These are phyloP conservation scores for Gymnocheta viridis DNA, from an alignment of 2,888 invertebrate species.

Conservation along the genomic window DNA sequence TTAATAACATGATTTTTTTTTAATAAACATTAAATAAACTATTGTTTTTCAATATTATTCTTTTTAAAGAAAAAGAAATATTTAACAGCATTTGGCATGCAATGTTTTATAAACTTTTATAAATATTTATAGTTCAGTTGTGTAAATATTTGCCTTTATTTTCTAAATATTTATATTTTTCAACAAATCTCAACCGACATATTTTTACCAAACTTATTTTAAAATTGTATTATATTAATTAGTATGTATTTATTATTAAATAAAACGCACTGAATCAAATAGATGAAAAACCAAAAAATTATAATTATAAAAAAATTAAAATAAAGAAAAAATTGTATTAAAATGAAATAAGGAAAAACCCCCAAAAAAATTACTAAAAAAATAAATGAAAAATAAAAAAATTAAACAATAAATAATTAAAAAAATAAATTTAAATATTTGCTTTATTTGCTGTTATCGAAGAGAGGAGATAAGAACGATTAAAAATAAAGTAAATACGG, in stretches of 20 bases:
- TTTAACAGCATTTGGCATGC: constrained; percentile 1
- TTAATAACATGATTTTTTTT: constrained; percentile 16
- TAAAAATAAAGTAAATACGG: not conserved
- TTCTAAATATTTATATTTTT: not conserved
- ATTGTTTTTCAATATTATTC: constrained; percentile 67
- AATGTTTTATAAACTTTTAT: not conserved
- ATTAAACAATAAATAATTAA: constrained; percentile 44
- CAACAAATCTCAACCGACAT: not conserved
- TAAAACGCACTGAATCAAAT: constrained; percentile 82
- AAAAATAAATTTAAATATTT: constrained; percentile 40
- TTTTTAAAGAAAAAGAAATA: constrained; percentile 66
- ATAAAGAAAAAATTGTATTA: constrained; percentile 67
- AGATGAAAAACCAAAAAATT: constrained; percentile 74
- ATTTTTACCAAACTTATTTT: constrained; percentile 51
- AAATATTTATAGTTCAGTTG: constrained; percentile 43
- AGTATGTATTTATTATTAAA: constrained; percentile 73
- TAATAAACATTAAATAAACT: constrained; percentile 24
- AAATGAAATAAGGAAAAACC: constrained; percentile 50
- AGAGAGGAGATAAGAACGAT: not conserved
- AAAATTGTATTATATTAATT: constrained; percentile 76
- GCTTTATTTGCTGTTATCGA: not conserved
- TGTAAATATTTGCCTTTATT: constrained; percentile 60
- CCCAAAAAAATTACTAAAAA: constrained; percentile 10
- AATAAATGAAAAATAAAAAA: constrained; percentile 50
- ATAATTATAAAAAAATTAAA: constrained; percentile 67